Conservation (phyloP, 2,797 vertebrate species). For the Knipowitschia caucasica region DNA sequence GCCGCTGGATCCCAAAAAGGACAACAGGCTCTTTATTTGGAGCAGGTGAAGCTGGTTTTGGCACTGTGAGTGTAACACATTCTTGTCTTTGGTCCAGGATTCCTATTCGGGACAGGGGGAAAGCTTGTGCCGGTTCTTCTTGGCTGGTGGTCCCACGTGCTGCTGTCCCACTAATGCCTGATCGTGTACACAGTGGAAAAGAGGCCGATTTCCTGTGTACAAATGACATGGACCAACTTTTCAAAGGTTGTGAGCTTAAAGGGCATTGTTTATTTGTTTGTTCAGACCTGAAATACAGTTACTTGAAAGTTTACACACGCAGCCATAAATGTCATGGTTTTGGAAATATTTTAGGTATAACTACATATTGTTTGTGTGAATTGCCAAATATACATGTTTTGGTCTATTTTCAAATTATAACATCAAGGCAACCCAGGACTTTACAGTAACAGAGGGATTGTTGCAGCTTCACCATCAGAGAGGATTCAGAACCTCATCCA, state of each 20-base stretch:
- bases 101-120: conserved; percentile 22
- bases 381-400: too few relatives aligned
- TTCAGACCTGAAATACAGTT: too few relatives aligned
- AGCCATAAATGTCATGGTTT: too few relatives aligned
- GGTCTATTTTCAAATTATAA: too few relatives aligned
- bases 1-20: not conserved
- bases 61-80: conserved; percentile 41
- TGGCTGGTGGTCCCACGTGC: conserved; percentile 47
- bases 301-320: too few relatives aligned
- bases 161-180: conserved; percentile 28
- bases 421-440: too few relatives aligned
- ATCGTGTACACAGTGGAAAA: conserved; percentile 33
- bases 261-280: not conserved
- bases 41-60: conserved; percentile 55
- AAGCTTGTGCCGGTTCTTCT: conserved; percentile 38
- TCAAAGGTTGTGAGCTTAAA: not conserved
- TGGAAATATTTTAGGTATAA: too few relatives aligned
- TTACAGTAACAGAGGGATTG: too few relatives aligned
- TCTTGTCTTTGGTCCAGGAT: conserved; percentile 64
- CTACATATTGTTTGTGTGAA: too few relatives aligned
- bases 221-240: conserved; percentile 14
- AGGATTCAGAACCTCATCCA: too few relatives aligned
- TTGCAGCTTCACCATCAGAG: too few relatives aligned
- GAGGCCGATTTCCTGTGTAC: conserved; percentile 1
- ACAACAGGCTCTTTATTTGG: conserved; percentile 57